Evolutionary conservation across 92 coral and sea anemone genomes (phyloP).

Genomic region (Phymanthus crucifer): DNA sequence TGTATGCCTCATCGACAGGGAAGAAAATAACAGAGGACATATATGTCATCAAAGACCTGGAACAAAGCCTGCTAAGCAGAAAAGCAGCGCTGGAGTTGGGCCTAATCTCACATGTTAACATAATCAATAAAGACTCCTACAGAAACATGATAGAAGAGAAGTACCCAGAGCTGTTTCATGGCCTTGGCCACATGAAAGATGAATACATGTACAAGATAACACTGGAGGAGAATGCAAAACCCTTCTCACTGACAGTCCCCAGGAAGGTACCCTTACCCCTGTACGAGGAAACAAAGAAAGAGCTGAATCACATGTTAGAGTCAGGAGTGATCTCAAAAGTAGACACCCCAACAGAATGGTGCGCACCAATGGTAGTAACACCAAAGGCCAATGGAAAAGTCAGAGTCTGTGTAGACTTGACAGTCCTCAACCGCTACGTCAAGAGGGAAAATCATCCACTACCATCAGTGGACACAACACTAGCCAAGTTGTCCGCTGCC

Average conservation of each 20-base stretch:
- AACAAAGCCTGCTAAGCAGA: too few species aligned
- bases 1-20: too few species aligned
- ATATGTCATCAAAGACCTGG: too few species aligned
- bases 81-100: too few species aligned
- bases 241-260: conserved; percentile 2
- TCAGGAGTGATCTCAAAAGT: conserved; percentile 16
- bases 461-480: background rate
- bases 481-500: background rate
- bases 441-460: too few species aligned
- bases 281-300: background rate
- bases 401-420: conserved; percentile 27
- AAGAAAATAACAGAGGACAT: too few species aligned
- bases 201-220: conserved; percentile 32
- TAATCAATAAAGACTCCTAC: too few species aligned
- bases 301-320: conserved; percentile 16
- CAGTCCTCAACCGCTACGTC: too few species aligned
- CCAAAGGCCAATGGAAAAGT: background rate
- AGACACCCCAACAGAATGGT: conserved; percentile 25
- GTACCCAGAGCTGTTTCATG: conserved; percentile 50
- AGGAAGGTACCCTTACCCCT: background rate
- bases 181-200: conserved; percentile 42
- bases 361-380: conserved; percentile 13
- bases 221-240: background rate
- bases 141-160: background rate
- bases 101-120: too few species aligned